Conservation (phyloP, 2,113 vertebrate species). For the Ophthalmolycus amberensis region DNA sequence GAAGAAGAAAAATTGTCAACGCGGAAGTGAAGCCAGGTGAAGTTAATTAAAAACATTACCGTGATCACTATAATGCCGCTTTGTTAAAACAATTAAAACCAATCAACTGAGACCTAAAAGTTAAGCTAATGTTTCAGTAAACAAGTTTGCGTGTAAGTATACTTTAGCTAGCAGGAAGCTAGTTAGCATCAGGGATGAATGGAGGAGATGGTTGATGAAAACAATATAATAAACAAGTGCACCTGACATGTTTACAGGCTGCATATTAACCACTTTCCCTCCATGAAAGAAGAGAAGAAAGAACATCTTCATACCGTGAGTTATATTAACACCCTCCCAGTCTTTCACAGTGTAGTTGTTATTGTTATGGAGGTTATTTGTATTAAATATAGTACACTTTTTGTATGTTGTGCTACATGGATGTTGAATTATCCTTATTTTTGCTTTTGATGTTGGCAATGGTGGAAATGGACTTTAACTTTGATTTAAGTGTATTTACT, state of each 20-base stretch:
- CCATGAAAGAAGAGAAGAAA: neutral
- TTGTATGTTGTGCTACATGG: too few species aligned
- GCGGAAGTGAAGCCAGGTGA: neutral
- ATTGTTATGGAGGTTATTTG: too few species aligned
- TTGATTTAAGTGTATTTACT: too few species aligned
- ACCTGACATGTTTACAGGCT: neutral
- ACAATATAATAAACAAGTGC: too few species aligned
- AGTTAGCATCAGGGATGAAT: neutral
- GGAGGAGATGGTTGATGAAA: neutral
- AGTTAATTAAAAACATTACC: neutral
- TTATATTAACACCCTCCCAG: neutral
- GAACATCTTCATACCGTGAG: neutral
- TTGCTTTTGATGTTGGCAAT: too few species aligned
- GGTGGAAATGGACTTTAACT: too few species aligned
- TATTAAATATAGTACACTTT: too few species aligned
- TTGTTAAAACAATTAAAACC: neutral
- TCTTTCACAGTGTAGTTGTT: too few species aligned
- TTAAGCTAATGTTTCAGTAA: neutral
- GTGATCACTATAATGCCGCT: neutral
- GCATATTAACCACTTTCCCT: neutral
- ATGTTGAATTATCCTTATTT: too few species aligned
- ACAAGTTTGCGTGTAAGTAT: too few species aligned
- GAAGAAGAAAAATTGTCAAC: neutral
- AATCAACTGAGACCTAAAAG: neutral
- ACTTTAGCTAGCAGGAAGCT: neutral